Percentiles rank a stretch among this genome's conserved stretches.
Evolutionary conservation across 2,113 vertebrate genomes (phyloP).

Genomic region (Corythaixoides concolor): DNA sequence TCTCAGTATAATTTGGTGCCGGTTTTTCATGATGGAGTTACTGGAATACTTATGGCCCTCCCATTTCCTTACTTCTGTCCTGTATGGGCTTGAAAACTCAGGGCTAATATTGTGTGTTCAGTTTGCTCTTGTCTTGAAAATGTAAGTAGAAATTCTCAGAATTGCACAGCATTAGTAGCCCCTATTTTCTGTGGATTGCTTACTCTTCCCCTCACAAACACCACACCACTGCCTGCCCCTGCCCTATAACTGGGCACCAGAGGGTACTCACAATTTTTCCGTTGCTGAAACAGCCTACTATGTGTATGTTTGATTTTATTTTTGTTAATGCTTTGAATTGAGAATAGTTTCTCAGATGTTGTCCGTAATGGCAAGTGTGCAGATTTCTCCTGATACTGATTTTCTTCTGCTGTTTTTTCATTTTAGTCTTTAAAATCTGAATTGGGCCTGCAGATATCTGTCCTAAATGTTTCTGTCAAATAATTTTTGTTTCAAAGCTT

Average conservation of each 20-base stretch:
- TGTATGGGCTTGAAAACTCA: neutral
- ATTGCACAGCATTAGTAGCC: neutral
- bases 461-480: neutral
- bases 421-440: neutral
- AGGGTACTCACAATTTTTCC: neutral
- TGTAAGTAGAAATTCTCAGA: neutral
- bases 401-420: neutral
- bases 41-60: neutral
- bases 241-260: too few species aligned
- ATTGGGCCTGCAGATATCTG: neutral
- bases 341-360: neutral
- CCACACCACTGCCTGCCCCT: too few species aligned
- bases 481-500: neutral
- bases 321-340: neutral
- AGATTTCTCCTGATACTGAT: neutral
- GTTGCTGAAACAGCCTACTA: neutral
- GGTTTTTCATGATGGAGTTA: neutral
- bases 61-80: neutral
- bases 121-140: neutral
- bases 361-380: neutral
- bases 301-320: neutral
- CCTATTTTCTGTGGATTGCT: neutral
- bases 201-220: neutral
- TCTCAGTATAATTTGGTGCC: neutral
- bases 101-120: neutral